Evolutionary conservation across 2,113 vertebrate species (phyloP).

Genomic region (Pavo muticus): DNA sequence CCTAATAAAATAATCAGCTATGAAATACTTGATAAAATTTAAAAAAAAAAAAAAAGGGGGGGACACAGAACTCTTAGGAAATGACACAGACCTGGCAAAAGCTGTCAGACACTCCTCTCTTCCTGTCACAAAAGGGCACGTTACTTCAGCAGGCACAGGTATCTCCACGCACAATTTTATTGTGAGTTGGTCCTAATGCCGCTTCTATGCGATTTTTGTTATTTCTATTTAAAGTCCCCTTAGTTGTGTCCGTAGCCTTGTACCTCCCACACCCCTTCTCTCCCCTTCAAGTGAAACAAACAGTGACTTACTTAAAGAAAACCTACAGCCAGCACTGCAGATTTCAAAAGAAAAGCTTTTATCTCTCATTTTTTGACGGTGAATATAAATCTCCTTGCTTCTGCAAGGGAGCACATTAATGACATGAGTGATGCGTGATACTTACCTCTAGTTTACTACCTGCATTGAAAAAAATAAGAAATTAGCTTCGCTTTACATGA

Average conservation of each 20-base stretch:
- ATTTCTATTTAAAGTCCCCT: neutral
- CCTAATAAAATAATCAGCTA: neutral
- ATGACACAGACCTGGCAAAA: neutral
- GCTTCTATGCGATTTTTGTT: slow-evolving; percentile 10
- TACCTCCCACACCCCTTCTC: neutral
- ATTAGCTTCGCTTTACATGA: slow-evolving; percentile 69
- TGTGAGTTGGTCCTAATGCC: neutral
- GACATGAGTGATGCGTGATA: slow-evolving; percentile 17
- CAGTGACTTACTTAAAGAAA: slow-evolving; percentile 50
- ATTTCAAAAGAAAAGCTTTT: slow-evolving; percentile 47
- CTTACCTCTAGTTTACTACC: slow-evolving; percentile 57
- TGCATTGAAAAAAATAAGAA: slow-evolving; percentile 68
- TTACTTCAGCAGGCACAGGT: neutral
- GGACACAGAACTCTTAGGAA: neutral
- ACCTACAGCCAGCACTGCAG: slow-evolving; percentile 37
- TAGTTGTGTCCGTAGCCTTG: neutral
- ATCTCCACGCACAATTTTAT: neutral
- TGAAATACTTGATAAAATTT: neutral
- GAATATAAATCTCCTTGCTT: slow-evolving; percentile 20
- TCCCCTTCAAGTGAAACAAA: neutral
- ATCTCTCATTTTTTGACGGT: neutral
- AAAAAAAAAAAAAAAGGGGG: neutral
- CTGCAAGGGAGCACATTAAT: neutral
- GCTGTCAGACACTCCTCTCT: neutral
- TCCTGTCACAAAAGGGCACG: neutral